phyloP scores from a whole-genome alignment of 2,888 invertebrate genomes.

The Dynastes hyllus region DNA sequence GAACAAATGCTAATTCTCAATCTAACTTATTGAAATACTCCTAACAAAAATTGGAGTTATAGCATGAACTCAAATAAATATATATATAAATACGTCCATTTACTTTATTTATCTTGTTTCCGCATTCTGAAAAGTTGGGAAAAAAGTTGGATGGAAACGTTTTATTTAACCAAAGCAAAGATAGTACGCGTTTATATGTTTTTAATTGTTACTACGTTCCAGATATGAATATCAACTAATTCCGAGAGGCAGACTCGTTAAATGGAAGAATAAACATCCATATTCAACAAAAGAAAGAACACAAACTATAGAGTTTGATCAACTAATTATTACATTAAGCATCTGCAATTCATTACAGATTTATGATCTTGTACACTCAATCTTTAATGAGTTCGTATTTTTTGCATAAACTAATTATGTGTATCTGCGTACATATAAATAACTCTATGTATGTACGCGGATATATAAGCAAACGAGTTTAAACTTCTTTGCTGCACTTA shows the following conservation, averaged over 20 bases:
- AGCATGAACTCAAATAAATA: too few species aligned
- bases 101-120: too few species aligned
- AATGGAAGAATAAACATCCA: too few species aligned
- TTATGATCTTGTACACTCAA: constrained; percentile 17
- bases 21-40: too few species aligned
- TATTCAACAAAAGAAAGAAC: background rate
- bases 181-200: too few species aligned
- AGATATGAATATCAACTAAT: background rate
- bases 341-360: constrained; percentile 13
- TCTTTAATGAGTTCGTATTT: background rate
- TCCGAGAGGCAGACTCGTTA: background rate
- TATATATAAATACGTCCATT: too few species aligned
- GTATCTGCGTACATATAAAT: background rate
- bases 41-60: too few species aligned
- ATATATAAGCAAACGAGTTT: constrained; percentile 4
- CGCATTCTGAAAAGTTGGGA: too few species aligned
- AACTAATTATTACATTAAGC: constrained; percentile 9
- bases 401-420: constrained; percentile 10
- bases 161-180: too few species aligned
- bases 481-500: constrained; percentile 20
- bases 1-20: too few species aligned
- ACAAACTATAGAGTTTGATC: background rate
- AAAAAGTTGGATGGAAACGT: too few species aligned
- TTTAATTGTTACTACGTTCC: too few species aligned
- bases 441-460: background rate